Conservation (phyloP, 2,113 vertebrate genomes). For the Alexandromys fortis region DNA sequence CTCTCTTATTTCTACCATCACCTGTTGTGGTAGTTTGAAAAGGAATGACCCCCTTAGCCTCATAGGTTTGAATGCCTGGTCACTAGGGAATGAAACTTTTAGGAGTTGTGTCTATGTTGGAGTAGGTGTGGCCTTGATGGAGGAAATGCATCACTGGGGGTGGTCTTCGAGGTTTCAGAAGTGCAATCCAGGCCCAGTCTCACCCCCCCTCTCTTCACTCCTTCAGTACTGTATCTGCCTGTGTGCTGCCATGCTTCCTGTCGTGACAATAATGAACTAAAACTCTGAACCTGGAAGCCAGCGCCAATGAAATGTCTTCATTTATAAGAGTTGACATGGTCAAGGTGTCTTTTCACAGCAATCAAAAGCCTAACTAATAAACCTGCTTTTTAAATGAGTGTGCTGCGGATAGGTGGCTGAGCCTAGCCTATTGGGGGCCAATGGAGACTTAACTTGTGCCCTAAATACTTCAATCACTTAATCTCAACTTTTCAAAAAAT, state of each 20-base stretch:
- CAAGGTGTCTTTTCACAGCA: not conserved
- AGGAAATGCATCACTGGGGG: not conserved
- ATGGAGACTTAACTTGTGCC: not conserved
- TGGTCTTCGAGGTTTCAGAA: not conserved
- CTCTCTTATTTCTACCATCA: not conserved
- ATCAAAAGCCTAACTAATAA: not conserved
- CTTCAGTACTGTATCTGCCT: not conserved
- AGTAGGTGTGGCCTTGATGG: not conserved
- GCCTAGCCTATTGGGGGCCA: not conserved
- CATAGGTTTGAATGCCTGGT: not conserved
- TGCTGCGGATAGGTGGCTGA: not conserved
- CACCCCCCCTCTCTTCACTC: no score
- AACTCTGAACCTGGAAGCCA: not conserved
- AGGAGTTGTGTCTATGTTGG: not conserved
- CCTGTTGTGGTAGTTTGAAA: not conserved
- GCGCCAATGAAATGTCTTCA: not conserved
- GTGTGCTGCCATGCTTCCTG: not conserved
- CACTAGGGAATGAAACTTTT: not conserved
- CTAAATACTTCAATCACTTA: not conserved
- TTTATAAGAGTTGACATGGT: not conserved
- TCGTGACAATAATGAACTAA: not conserved
- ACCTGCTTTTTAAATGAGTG: not conserved
- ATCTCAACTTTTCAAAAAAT: not conserved
- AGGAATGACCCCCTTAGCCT: not conserved
- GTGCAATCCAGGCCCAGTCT: not conserved